Conservation (phyloP, 2,888 invertebrate genomes). For the Digitonthophagus gazella region DNA sequence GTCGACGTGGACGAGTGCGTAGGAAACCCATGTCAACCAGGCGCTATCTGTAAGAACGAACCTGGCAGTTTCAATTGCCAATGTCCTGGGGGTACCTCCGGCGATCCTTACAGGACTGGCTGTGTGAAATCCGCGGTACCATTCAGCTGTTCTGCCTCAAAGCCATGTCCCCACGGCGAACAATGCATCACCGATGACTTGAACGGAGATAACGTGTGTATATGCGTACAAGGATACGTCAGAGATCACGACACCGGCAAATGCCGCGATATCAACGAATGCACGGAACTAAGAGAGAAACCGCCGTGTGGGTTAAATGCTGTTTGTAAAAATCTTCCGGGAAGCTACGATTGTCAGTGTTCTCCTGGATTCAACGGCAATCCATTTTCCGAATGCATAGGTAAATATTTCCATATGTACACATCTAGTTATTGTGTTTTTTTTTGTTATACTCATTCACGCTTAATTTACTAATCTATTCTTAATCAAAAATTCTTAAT, state of each 20-base stretch:
- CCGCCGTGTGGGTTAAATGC: conserved; percentile 86
- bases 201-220: conserved; percentile 77
- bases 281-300: conserved; percentile 69
- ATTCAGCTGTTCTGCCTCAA: conserved; percentile 68
- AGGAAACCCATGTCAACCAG: conserved; percentile 75
- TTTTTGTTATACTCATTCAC: too few species aligned
- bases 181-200: conserved; percentile 78
- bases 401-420: too few species aligned
- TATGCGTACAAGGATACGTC: conserved; percentile 85
- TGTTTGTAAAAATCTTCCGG: conserved; percentile 87
- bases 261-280: conserved; percentile 86
- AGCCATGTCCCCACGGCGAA: conserved; percentile 81
- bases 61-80: conserved; percentile 84
- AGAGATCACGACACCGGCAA: conserved; percentile 70
- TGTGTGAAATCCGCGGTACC: conserved; percentile 66
- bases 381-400: conserved; percentile 83
- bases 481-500: too few species aligned
- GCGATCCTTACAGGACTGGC: conserved; percentile 78
- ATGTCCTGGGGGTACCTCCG: conserved; percentile 78
- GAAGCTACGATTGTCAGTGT: conserved; percentile 91
- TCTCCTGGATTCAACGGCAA: conserved; percentile 86
- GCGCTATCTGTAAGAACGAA: conserved; percentile 86
- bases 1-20: conserved; percentile 88
- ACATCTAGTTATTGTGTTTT: too few species aligned
- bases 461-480: too few species aligned